Evolutionary conservation across 2,113 vertebrate species (phyloP), one percentile per base, ranked within the genome.

Genomic region (Gobio gobio): DNA sequence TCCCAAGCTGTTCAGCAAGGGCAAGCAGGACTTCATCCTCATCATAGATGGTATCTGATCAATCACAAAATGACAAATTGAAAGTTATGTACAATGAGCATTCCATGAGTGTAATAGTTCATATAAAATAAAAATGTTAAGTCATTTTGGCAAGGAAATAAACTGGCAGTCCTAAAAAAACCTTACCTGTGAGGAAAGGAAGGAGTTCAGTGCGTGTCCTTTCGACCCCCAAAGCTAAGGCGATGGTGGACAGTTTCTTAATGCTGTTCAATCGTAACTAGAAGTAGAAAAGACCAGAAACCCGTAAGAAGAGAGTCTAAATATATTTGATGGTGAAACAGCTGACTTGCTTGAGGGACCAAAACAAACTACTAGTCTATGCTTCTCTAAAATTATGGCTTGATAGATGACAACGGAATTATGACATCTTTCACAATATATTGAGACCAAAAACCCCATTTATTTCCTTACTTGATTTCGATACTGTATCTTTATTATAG

Each of bases 1-100:
- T 97, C 76, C 97, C 97, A 89, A 97, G 93, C 90, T 97, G 97
- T 83, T 97, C 97, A 45, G 96, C 96, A 90, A 97, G 92, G 12
- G 96, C 96, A 90, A 97, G 92, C 4, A 97, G 94, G 47, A 97
- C 97, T 88, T 97, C 97, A 89, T 97, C 97, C 92, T 97, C 97
- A 93, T 97, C 97, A 83, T 97, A 97, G 87, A 97, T 97, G 58
- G 97, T 97, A 89, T 97, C 97, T 97, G 84, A 78, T 82, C 33
- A 33, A 49, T 40, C 18, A 40, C 18, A 70, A 70, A 40, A 22
- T 5, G 2, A 43, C 1, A 22, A 43, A 22, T 40, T 70, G 0
- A 20, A 43, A 24, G 43, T 10, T 9, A 45, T 10, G 29, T 29
- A 79, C 9, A 73, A 84, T n/a, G 63, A 58, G 18, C 22, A 40